Base-by-base conservation (phyloP, 53 echinoderm and acorn worm species). In the Holothuria scabra region DNA sequence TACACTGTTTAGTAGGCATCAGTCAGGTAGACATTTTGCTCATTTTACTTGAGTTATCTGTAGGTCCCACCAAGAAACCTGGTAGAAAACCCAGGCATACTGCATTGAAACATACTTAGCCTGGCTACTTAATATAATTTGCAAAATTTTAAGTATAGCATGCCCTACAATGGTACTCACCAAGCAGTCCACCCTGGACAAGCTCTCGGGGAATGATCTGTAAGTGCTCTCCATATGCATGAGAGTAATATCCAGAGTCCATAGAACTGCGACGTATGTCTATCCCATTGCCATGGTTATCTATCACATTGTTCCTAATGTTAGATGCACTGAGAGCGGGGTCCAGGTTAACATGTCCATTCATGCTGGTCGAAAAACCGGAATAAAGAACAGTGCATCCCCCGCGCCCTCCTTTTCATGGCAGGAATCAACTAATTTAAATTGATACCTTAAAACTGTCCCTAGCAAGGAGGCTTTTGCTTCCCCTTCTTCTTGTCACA, bases 231-330 rank as follows among this genome's bases (percentile, higher is more conserved):
- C 71, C 71, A 13, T 41, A 71, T 14, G 23, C 34, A 71, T 25
- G 71, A 46, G 46, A 8, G 46, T 71, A 71, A 23, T 35, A 71
- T 23, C 24, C 23, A 4, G 41, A 24, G 46, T 71, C 71, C 41
- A 71, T 44, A 71, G 71, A 24, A 44, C 71, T 48, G 34, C 46
- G 71, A 48, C 71, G 71, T 8, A 71, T 22, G 71, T 71, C 71
- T 44, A 71, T 18, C 46, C 71, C 71, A 48, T 71, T 71, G 71
- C 71, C 71, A 71, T 71, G 71, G 71, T 21, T 71, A 71, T 48
- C 71, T 23, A 71, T 71, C 32, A 71, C 44, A 71, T 44, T 44
- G 71, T 71, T 71, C 46, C 71, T 71, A 48, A 71, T 71, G 48
- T 44, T 44, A 25, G 71, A 46, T 22, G 71, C 46, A 71, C 71